phyloP scores from a whole-genome alignment of 1,140 invertebrate genomes.

The Aphelinus certus region DNA sequence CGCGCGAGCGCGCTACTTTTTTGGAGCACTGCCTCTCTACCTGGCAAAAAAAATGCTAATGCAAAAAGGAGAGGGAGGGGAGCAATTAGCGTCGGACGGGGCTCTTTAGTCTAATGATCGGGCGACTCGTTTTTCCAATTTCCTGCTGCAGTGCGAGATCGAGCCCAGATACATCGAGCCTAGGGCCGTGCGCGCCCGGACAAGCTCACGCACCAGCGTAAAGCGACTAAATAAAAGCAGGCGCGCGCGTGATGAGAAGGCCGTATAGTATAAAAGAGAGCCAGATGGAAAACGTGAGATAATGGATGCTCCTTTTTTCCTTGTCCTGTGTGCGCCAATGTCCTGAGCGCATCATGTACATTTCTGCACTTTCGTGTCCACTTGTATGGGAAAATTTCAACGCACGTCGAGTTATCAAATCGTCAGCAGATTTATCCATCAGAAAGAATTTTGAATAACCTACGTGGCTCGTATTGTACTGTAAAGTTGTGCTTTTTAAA shows the following conservation, averaged over 20 bases:
- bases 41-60: constrained; percentile 6
- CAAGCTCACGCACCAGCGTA: not conserved
- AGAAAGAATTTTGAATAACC: too few species aligned
- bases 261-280: not conserved
- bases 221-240: not conserved
- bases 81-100: constrained; percentile 21
- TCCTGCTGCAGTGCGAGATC: not conserved
- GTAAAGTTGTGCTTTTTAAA: too few species aligned
- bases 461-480: too few species aligned
- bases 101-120: constrained; percentile 29
- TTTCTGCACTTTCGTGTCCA: too few species aligned
- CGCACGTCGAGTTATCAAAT: too few species aligned
- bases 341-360: too few species aligned
- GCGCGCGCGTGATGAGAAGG: not conserved
- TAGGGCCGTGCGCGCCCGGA: not conserved
- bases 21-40: not conserved
- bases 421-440: too few species aligned
- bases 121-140: constrained; percentile 28
- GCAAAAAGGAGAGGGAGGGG: not conserved
- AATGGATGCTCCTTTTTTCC: too few species aligned
- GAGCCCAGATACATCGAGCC: not conserved
- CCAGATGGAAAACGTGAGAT: too few species aligned
- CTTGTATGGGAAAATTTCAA: too few species aligned
- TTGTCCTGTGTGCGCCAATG: too few species aligned
- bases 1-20: not conserved